Percentiles rank a stretch among this genome's conserved stretches.
Conservation (phyloP, 2,888 invertebrate species). For the Chesias legatella region DNA sequence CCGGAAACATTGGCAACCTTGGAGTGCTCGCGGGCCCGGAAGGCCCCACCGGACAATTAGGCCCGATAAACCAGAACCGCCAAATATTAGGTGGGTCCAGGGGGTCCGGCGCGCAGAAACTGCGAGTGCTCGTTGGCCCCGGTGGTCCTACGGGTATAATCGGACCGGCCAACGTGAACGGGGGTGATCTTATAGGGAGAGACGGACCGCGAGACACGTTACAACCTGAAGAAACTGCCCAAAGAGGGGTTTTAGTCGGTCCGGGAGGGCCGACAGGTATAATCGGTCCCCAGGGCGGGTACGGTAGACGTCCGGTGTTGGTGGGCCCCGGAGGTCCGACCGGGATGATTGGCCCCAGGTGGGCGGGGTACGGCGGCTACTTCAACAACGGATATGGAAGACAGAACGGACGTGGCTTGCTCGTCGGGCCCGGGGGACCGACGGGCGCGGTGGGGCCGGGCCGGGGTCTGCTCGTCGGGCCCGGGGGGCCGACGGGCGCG, state of each 20-base stretch:
- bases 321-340: constrained; percentile 68
- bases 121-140: constrained; percentile 62
- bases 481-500: constrained; percentile 65
- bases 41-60: constrained; percentile 44
- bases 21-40: constrained; percentile 66
- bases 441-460: constrained; percentile 47
- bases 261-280: constrained; percentile 57
- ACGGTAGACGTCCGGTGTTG: constrained; percentile 44
- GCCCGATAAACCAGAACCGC: constrained; percentile 25
- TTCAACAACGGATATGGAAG: constrained; percentile 35
- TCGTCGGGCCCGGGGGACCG: constrained; percentile 65
- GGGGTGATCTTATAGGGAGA: constrained; percentile 44
- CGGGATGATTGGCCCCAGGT: constrained; percentile 44
- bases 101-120: constrained; percentile 33
- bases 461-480: constrained; percentile 52
- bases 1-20: constrained; percentile 31
- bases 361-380: constrained; percentile 26
- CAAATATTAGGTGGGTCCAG: constrained; percentile 60
- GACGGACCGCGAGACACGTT: constrained; percentile 36
- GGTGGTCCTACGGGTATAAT: constrained; percentile 47
- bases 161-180: constrained; percentile 23
- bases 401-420: constrained; percentile 44
- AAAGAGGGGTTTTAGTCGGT: constrained; percentile 63
- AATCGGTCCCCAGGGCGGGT: constrained; percentile 35
- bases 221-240: constrained; percentile 33